Evolutionary conservation across 2,888 invertebrate species (phyloP), one percentile per base, ranked within the genome.

Genomic region (Pseudococcus longispinus): DNA sequence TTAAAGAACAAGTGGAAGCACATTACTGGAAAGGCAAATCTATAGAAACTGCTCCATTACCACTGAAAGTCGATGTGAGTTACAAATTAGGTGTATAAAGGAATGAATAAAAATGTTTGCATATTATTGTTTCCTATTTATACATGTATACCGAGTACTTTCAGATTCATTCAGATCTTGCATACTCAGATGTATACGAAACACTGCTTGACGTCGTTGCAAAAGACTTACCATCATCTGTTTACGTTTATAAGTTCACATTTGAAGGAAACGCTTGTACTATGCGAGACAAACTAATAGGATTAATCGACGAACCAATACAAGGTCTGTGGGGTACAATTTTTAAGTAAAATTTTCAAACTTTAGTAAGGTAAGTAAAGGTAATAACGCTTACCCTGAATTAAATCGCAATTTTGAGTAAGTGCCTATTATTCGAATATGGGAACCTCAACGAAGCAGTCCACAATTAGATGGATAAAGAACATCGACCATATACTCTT

Each of bases 191-290:
- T 42, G 18, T 83, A 23, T 83, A 83, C 29, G 8, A 83, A 8
- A 83, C 83, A 23, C 8, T 83, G 13, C 2, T 46, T 15, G 15
- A 83, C 8, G 29, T 83, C 0, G 23, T 83, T 4, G 26, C 26
- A 13, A 46, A 26, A 46, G 46, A 46, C 5, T 2, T 20, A 20
- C 83, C 83, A 18, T 44, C 83, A 13, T 46, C 44, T 4, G 46
- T 26, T 46, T 83, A 83, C 26, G 46, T 83, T 20, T 83, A 83
- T 46, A 26, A 83, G 11, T 83, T 83, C 18, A 13, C 29, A 46
- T 83, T 46, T 20, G 26, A 44, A 23, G 83, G 83, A 15, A 46
- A 46, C 4, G 42, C 26, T 23, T 1, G 46, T 15, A 18, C 15
- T 2, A 13, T 83, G 3, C 44, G 83, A 23, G 46, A 83, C 5